Percentiles rank a stretch among this genome's conserved stretches.
phyloP scores from a whole-genome alignment of 1,140 invertebrate genomes.

The Drosophila albomicans region DNA sequence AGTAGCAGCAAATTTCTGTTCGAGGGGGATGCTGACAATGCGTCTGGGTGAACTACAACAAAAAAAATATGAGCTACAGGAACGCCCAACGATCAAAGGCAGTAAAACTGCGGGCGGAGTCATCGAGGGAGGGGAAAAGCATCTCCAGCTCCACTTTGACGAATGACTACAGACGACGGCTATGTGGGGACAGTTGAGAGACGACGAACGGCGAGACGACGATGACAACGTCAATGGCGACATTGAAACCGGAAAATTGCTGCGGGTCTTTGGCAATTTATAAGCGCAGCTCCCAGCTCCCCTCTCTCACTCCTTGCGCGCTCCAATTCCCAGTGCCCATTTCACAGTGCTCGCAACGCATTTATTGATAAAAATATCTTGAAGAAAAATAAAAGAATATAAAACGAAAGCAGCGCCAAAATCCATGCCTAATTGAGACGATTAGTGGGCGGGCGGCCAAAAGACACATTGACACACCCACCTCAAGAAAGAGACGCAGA shows the following conservation, averaged over 20 bases:
- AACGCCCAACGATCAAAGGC: conserved; percentile 77
- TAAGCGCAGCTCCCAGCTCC: conserved; percentile 24
- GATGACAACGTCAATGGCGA: conserved; percentile 79
- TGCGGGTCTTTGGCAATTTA: conserved; percentile 80
- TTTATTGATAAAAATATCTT: conserved; percentile 75
- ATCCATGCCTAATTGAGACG: conserved; percentile 81
- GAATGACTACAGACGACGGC: conserved; percentile 49
- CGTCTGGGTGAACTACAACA: conserved; percentile 32
- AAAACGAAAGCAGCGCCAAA: conserved; percentile 33
- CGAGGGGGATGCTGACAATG: conserved; percentile 61
- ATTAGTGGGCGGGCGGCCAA: conserved; percentile 58
- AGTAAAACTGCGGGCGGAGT: conserved; percentile 64
- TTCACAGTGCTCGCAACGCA: conserved; percentile 27
- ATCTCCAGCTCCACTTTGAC: conserved; percentile 50
- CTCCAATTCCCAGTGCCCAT: conserved; percentile 21
- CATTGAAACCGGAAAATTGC: conserved; percentile 83
- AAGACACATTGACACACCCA: conserved; percentile 4
- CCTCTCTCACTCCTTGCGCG: not conserved
- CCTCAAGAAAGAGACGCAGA: not conserved
- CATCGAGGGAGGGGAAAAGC: not conserved
- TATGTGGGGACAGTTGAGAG: not conserved
- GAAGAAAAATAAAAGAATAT: conserved; percentile 42
- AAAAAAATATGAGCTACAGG: conserved; percentile 67
- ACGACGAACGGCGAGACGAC: conserved; percentile 15
- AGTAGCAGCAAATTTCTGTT: conserved; percentile 66